Evolutionary conservation across 2,888 invertebrate genomes (phyloP).

Genomic region (Pegoplata infirma): DNA sequence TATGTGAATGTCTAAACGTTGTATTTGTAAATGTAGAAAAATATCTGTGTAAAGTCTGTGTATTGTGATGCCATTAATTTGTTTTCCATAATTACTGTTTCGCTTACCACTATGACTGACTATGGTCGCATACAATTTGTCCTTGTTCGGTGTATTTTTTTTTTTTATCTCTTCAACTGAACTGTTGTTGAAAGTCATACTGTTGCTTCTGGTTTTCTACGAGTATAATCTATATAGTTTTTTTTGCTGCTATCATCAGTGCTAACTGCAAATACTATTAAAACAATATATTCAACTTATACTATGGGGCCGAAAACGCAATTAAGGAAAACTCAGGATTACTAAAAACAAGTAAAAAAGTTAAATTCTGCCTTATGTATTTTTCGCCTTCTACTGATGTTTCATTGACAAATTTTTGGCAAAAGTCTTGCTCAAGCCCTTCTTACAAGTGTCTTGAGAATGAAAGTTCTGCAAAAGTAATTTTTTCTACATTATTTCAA

Average conservation of each 20-base stretch:
- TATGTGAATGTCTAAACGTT: not conserved
- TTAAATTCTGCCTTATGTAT: no score
- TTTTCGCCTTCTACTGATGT: no score
- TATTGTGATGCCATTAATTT: slow-evolving; percentile 28
- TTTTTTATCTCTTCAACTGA: not conserved
- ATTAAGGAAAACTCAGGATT: no score
- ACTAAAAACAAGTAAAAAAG: no score
- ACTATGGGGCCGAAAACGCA: not conserved
- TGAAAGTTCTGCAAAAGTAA: no score
- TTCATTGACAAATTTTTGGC: no score
- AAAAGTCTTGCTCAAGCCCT: no score
- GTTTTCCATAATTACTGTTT: slow-evolving; percentile 51
- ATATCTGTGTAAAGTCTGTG: not conserved
- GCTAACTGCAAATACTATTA: not conserved
- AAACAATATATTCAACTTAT: not conserved
- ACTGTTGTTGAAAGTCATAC: slow-evolving; percentile 26
- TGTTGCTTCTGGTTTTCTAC: slow-evolving; percentile 23
- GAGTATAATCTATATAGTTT: no score
- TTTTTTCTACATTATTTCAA: no score
- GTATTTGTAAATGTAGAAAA: no score
- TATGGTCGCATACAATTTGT: slow-evolving; percentile 30
- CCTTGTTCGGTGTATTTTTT: slow-evolving; percentile 13
- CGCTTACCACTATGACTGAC: slow-evolving; percentile 18
- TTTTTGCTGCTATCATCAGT: not conserved
- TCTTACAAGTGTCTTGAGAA: no score